Base-by-base conservation (phyloP, 2,113 vertebrate genomes). In the human (Homo sapiens) region DNA sequence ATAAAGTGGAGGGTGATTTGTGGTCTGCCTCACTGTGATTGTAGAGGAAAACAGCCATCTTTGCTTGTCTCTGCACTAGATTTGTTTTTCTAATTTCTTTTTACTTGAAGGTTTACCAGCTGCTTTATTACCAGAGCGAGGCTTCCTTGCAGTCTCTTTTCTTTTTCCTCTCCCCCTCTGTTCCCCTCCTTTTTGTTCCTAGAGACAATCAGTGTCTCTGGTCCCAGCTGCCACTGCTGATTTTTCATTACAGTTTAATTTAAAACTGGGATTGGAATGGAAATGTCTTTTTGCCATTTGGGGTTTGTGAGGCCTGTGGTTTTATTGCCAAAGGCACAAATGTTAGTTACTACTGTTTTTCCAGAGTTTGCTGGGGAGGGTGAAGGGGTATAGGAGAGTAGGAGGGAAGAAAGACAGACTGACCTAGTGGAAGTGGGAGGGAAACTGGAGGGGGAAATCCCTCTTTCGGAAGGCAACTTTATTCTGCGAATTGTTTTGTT, bases 161-260 rank as follows among this genome's bases (percentile, higher is more conserved):
- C 97, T 98, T 98, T 98, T 94, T 95, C 97, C 97, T 97, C 95
- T 92, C 93, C 92, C 94, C 90, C 89, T 75, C 85, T 61, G 83
- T 23, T 95, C 96, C 97, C 98, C 92, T 95, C 94, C 89, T 94
- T 98, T 99, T 98, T 98, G 98, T 98, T 99, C 97, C 97, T 98
- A 96, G 93, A 99, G 98, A 99, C 99, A 99, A 99, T 99, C 98
- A 98, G 98, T 98, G 98, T 98, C 98, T 99, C 98, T 98, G 99
- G 99, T 99, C 99, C 99, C 99, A 99, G 98, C 99, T 99, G 99
- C 99, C 99, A 99, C 98, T 98, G 99, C 99, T 99, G 99, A 99
- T 99, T 99, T 99, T 99, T 99, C 99, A 99, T 99, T 99, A 99
- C 99, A 98, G 98, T 99, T 99, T 99, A 99, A 99, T 99, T 99